Percentiles rank a stretch among this genome's conserved stretches.
phyloP scores from a whole-genome alignment of 2,888 invertebrate genomes.

The Microctonus brassicae region DNA sequence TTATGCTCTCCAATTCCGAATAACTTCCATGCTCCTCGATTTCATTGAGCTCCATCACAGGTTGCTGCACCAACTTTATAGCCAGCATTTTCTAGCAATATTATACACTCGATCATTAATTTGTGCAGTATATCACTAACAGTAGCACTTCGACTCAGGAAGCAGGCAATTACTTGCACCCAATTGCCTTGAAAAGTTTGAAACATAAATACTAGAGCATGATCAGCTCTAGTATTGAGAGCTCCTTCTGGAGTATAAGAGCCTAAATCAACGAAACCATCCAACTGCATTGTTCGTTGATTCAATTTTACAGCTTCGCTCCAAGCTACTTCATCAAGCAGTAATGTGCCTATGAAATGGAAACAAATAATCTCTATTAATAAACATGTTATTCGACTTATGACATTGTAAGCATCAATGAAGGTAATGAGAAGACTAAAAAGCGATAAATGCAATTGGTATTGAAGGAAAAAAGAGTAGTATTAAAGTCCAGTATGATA shows the following conservation, averaged over 20 bases:
- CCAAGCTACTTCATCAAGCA: conserved; percentile 50
- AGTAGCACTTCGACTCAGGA: conserved; percentile 40
- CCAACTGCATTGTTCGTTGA: conserved; percentile 35
- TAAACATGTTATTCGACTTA: not conserved
- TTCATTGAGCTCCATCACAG: conserved; percentile 53
- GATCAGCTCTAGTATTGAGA: conserved; percentile 45
- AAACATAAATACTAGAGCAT: conserved; percentile 54
- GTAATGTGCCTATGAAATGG: conserved; percentile 38
- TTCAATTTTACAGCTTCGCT: conserved; percentile 46
- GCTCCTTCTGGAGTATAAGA: conserved; percentile 44
- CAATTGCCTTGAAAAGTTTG: conserved; percentile 49
- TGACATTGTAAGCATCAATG: not conserved
- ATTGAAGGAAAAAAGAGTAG: no score
- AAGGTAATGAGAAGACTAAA: not conserved
- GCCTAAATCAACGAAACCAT: conserved; percentile 49
- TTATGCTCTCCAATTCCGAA: conserved; percentile 40
- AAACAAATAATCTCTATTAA: no score
- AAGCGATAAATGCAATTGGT: no score
- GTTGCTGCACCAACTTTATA: conserved; percentile 48
- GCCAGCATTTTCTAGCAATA: conserved; percentile 45
- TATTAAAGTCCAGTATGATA: no score
- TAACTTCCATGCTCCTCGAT: conserved; percentile 49
- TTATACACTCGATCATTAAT: conserved; percentile 50
- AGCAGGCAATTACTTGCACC: conserved; percentile 45
- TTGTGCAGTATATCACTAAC: conserved; percentile 45